Conservation (phyloP, 1,140 invertebrate species). For the Trachymyrmex cornetzi region DNA sequence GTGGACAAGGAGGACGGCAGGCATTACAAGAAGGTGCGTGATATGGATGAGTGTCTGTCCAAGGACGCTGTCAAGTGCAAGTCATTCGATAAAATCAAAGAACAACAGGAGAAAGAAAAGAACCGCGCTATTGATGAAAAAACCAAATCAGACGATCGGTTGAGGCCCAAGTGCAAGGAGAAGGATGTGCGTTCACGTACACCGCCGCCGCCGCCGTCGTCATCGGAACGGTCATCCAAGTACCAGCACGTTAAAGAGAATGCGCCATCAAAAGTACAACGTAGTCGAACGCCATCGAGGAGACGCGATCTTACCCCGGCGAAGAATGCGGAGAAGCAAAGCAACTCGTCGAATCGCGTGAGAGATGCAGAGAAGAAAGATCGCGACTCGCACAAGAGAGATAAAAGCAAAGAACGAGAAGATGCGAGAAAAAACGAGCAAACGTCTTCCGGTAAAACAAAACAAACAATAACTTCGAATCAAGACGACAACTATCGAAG, state of each 20-base stretch:
- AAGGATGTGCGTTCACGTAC: conserved; percentile 84
- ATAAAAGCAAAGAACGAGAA: conserved; percentile 83
- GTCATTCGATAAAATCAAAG: conserved; percentile 80
- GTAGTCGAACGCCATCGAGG: conserved; percentile 82
- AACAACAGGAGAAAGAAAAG: conserved; percentile 80
- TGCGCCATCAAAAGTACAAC: conserved; percentile 75
- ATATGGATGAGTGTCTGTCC: conserved; percentile 73
- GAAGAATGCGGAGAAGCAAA: conserved; percentile 78
- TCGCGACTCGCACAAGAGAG: conserved; percentile 82
- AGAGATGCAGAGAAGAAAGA: conserved; percentile 83
- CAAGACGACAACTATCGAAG: conserved; percentile 82
- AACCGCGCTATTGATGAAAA: conserved; percentile 80
- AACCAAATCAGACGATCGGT: conserved; percentile 78
- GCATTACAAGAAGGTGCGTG: conserved; percentile 81
- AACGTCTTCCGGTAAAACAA: conserved; percentile 55
- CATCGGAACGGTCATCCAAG: conserved; percentile 76
- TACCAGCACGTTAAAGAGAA: conserved; percentile 80
- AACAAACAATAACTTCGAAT: conserved; percentile 70
- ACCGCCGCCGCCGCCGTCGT: conserved; percentile 74
- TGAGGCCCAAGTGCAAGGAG: conserved; percentile 82
- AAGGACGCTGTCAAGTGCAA: conserved; percentile 79
- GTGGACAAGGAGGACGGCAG: conserved; percentile 78
- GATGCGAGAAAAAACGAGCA: conserved; percentile 78
- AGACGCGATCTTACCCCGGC: conserved; percentile 80
- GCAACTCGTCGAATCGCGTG: conserved; percentile 70